A percentile compares a stretch with the other conserved stretches of the same genome.
Evolutionary conservation across 2,888 invertebrate species (phyloP).

Genomic region (Alentia gelatinosa): DNA sequence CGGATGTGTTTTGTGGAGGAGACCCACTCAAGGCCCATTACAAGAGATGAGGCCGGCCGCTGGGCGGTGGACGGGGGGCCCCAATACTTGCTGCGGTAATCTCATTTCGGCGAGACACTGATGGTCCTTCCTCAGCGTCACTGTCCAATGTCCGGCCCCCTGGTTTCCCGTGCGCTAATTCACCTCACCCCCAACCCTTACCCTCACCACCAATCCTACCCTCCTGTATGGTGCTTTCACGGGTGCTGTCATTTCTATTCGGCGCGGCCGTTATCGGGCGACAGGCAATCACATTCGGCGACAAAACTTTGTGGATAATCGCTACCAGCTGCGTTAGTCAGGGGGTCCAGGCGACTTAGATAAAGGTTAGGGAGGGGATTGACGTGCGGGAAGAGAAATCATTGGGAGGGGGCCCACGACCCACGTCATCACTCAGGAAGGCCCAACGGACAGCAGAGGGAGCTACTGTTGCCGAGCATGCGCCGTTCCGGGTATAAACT

Average conservation of each 20-base stretch:
- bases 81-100: not conserved
- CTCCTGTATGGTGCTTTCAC: not conserved
- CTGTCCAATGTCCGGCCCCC: not conserved
- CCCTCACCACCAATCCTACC: not conserved
- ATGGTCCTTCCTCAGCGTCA: not conserved
- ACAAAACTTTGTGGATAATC: constrained; percentile 30
- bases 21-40: no score
- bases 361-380: not conserved
- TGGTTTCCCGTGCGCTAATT: not conserved
- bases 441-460: not conserved
- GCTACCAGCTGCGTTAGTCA: constrained; percentile 2
- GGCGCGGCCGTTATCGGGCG: constrained; percentile 17
- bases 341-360: not conserved
- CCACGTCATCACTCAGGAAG: not conserved
- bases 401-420: not conserved
- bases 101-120: constrained; percentile 23
- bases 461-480: not conserved
- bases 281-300: constrained; percentile 38
- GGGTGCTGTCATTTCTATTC: not conserved
- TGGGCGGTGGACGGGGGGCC: not conserved
- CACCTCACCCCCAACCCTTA: not conserved
- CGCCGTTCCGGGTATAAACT: not conserved
- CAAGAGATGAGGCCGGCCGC: not conserved
- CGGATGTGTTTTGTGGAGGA: no score
- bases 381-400: not conserved